phyloP scores from a whole-genome alignment of 2,888 invertebrate species.

The Harpalus rufipes region DNA sequence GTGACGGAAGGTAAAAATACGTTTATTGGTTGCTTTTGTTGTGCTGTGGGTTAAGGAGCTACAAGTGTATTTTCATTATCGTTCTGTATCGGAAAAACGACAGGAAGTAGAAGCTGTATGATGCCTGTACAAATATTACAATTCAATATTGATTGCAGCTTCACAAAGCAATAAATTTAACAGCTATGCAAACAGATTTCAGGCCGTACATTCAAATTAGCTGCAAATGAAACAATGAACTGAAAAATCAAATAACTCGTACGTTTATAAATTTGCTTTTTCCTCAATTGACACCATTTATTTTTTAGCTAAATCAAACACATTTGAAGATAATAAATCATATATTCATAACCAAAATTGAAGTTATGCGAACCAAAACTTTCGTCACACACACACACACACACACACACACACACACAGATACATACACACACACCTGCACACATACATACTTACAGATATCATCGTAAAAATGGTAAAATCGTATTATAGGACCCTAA shows the following conservation, averaged over 20 bases:
- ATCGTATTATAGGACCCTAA: too few relatives aligned
- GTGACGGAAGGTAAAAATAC: too few relatives aligned
- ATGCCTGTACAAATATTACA: slow-evolving; percentile 33
- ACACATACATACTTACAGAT: too few relatives aligned
- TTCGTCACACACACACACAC: too few relatives aligned
- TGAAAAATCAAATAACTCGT: slow-evolving; percentile 36
- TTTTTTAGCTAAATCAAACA: slow-evolving; percentile 15
- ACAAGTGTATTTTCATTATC: slow-evolving; percentile 37
- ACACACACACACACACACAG: too few relatives aligned
- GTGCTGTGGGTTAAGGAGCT: neutral
- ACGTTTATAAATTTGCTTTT: slow-evolving; percentile 18
- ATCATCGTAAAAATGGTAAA: too few relatives aligned
- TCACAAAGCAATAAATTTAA: slow-evolving; percentile 46
- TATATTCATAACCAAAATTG: too few relatives aligned
- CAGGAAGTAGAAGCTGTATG: slow-evolving; percentile 27
- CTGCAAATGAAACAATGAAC: slow-evolving; percentile 31
- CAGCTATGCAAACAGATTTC: slow-evolving; percentile 38
- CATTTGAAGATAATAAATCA: neutral
- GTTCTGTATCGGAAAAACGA: slow-evolving; percentile 35
- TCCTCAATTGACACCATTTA: slow-evolving; percentile 17
- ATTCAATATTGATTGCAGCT: slow-evolving; percentile 51
- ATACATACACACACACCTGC: too few relatives aligned
- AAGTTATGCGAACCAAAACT: too few relatives aligned
- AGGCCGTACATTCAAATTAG: slow-evolving; percentile 39
- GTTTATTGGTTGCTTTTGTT: neutral